Evolutionary conservation across 1,140 invertebrate species (phyloP), one percentile per base, ranked within the genome.

Genomic region (Centruroides vittatus): DNA sequence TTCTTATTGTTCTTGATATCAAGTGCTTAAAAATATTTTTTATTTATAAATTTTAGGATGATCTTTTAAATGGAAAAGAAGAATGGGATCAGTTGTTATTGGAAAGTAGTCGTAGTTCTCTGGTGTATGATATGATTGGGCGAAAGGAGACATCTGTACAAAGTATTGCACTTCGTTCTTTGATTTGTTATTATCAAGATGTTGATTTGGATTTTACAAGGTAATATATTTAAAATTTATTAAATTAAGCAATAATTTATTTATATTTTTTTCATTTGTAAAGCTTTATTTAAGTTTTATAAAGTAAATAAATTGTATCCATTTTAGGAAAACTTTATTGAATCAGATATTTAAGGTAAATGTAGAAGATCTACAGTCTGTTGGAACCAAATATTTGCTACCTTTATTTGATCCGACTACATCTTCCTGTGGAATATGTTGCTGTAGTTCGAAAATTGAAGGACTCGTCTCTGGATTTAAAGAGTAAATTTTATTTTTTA

Each of bases 91-190:
- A 23, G 23, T 23, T 23, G 23, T 73, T 92, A 48, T 81, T 92
- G 60, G 86, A 87, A 67, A 86, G 88, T 0, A 89, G 88, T 0
- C 86, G 84, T 69, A 88, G 87, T 67, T 89, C 88, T 10, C 73
- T 90, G 3, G 82, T 93, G 52, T 93, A 86, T 74, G 84, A 91
- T 70, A 81, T 90, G 8, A 86, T 93, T 61, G 41, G 0, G 8
- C 81, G 86, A 62, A 75, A 81, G 62, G 86, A 92, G 72, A 85
- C 87, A 66, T 86, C 82, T 59, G 81, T 91, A 2, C 80, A 84
- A 1, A 80, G 84, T 68, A 78, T 85, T 1, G 81, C 88, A 3
- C 68, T 73, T 12, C 79, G 86, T 61, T 88, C 87, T 0, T 71
- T 93, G 10, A 69, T 84, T 5, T 81, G 80, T 47, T 87, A 87